Evolutionary conservation across 23 tunicate species (phyloP), one percentile per base, ranked within the genome.

Genomic region (Trididemnum nubilum): DNA sequence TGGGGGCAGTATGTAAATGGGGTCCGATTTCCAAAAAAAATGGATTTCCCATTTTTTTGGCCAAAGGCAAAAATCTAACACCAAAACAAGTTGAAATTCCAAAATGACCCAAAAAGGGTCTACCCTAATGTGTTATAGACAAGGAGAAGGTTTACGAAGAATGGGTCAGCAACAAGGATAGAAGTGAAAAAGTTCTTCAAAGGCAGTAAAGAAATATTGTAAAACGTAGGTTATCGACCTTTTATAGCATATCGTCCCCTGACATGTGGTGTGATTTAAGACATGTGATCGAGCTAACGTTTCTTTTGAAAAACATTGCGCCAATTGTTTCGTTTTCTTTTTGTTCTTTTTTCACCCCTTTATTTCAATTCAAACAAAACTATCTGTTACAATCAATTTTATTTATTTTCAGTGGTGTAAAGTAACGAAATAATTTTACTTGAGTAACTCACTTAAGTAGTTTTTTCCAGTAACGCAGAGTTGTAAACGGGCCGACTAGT

Each of bases 151-250:
- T 61, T 61, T 61, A 61, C n/a, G 67, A 61, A 61, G 67, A 61
- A 61, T 61, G 67, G 67, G 67, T 61, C 67, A 61, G 67, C 67
- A 61, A 61, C 26, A 61, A 61, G 67, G 67, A 61, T 61, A 61
- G 67, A 61, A 23, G 67, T 61, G 67, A 61, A n/a, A 61, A 61
- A 44, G 29, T 61, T 61, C 26, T 23, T 61, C 67, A 61, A 61
- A 12, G 67, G 67, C 22, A 61, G 67, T 61, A 61, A 61, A 61
- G 67, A 61, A 61, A 61, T 61, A 61, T 26, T 61, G 67, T 61
- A 61, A 61, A 61, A 61, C 67, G n/a, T n/a, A 61, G 67, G 67
- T 61, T n/a, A 23, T 61, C 67, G 67, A 61, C 67, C 67, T n/a
- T 61, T 61, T 61, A n/a, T 61, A 61, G 67, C 67, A 61, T 61